These are phyloP conservation scores for Herminia tarsipennalis DNA, from an alignment of 2,888 invertebrate genomes.

Conservation along the genomic window DNA sequence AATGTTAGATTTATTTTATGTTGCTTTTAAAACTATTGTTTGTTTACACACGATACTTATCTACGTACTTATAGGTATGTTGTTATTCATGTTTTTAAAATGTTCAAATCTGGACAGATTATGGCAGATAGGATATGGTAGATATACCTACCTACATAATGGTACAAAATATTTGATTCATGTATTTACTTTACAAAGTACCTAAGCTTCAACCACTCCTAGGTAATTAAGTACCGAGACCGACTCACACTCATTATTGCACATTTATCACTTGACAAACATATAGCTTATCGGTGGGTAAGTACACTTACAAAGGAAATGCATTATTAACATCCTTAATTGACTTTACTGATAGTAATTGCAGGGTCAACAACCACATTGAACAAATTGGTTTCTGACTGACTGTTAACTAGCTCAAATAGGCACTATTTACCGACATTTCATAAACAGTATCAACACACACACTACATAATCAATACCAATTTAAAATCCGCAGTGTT, in stretches of 20 bases:
- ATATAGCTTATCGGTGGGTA: conserved; percentile 19
- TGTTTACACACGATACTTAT: too few species aligned
- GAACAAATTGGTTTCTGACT: conserved; percentile 13
- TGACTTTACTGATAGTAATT: conserved; percentile 20
- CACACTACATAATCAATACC: conserved; percentile 8
- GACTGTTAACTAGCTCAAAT: conserved; percentile 8
- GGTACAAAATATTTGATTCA: too few species aligned
- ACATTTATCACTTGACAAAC: conserved; percentile 21
- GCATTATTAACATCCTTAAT: conserved; percentile 22
- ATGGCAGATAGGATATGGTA: too few species aligned
- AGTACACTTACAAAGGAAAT: conserved; percentile 28
- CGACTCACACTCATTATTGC: neutral
- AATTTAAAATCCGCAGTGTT: conserved; percentile 1
- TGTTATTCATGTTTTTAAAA: too few species aligned
- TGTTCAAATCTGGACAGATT: too few species aligned
- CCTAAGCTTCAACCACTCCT: too few species aligned
- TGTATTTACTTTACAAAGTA: too few species aligned
- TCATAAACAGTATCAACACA: neutral
- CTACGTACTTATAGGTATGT: too few species aligned
- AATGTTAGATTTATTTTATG: too few species aligned
- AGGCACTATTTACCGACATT: conserved; percentile 8
- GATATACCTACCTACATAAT: too few species aligned
- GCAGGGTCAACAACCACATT: conserved; percentile 28
- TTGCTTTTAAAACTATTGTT: too few species aligned
- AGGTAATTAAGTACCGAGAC: too few species aligned